These are phyloP conservation scores for Limnodromus scolopaceus DNA, from an alignment of 2,797 vertebrate genomes.

Conservation along the genomic window DNA sequence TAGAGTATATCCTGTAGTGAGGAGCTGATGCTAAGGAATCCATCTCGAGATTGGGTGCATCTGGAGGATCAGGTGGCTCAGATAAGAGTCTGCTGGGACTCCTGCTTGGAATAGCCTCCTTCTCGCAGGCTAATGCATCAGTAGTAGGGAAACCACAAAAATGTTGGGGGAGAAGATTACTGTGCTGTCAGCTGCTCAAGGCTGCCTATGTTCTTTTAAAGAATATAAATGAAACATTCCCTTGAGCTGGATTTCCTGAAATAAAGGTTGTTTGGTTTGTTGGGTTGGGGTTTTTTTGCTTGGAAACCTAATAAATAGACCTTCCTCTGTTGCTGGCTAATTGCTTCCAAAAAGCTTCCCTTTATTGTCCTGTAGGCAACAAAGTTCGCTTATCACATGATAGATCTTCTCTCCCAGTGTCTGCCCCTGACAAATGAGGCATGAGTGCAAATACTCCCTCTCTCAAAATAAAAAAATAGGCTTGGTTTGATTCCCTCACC, in stretches of 20 bases:
- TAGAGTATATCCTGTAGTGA: not conserved
- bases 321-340: conserved; percentile 29
- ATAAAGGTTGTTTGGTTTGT: not conserved
- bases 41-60: not conserved
- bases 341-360: conserved; percentile 36
- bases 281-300: not conserved
- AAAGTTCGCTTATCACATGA: conserved; percentile 74
- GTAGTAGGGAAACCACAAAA: not conserved
- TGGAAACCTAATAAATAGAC: conserved; percentile 19
- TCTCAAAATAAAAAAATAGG: not conserved
- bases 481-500: not conserved
- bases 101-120: not conserved
- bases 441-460: conserved; percentile 8
- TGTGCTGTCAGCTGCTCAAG: not conserved
- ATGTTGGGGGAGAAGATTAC: not conserved
- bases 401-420: conserved; percentile 16
- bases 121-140: not conserved
- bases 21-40: not conserved
- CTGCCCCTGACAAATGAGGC: not conserved
- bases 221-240: not conserved
- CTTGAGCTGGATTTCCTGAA: conserved; percentile 33
- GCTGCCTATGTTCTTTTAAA: not conserved
- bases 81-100: not conserved
- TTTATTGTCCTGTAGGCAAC: conserved; percentile 67
- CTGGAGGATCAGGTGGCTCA: not conserved